Evolutionary conservation across 2,797 vertebrate genomes (phyloP), one percentile per base, ranked within the genome.

Genomic region (Poeciliopsis turneri): DNA sequence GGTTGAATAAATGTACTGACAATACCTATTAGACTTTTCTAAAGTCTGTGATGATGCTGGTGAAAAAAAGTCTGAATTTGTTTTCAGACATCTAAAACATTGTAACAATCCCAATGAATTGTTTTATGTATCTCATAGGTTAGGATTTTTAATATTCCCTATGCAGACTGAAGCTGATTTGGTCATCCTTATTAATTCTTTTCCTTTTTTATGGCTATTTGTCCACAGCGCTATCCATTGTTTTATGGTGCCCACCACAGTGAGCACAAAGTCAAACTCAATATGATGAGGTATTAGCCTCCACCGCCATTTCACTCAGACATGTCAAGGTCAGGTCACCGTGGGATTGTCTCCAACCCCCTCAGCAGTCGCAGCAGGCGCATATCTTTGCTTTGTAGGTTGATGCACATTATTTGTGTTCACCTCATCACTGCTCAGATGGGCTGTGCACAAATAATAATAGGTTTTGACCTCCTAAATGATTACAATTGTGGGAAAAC

Each of bases 241-340:
- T 94, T 95, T 95, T 95, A 95, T 93, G 91, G 81, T 16, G 49
- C 86, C 88, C 79, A 85, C 89, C 85, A 57, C 86, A 78, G 87
- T 71, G 86, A 90, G 90, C 91, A 91, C 92, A 95, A 93, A 95
- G 93, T 95, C 94, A 94, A 93, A 92, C 93, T 93, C 88, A 82
- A 84, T 93, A 95, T 94, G 92, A 95, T 95, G 93, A 95, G 94
- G 90, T 92, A 95, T 95, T 94, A 96, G 89, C 92, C 93, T 92
- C 89, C 86, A 79, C 91, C 83, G 82, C 89, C 90, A 86, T 93
- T 93, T 92, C 90, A 90, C 90, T 94, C 93, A 92, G 89, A 93
- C 92, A 83, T 93, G 95, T 95, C 95, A 95, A 96, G 95, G 95
- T 95, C 93, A 87, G 95, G 94, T 94, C 92, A 92, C 84, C 59